These are phyloP conservation scores for Apostichopus californicus DNA, from an alignment of 35 echinoderm and acorn worm genomes.

Conservation along the genomic window DNA sequence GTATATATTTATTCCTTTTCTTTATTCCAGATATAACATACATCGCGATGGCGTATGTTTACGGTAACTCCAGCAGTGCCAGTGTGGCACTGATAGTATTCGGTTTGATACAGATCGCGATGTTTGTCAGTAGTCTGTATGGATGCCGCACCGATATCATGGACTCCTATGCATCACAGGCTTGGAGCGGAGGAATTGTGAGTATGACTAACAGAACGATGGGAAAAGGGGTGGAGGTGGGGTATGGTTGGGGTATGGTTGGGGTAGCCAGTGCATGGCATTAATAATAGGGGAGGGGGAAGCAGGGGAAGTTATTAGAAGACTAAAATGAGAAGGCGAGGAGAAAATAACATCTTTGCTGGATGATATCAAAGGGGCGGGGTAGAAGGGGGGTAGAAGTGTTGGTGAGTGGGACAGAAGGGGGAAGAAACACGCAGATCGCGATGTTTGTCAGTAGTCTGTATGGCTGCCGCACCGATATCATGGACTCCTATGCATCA, in stretches of 20 bases:
- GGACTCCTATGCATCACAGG: slow-evolving; percentile 59
- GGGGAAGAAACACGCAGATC: no score
- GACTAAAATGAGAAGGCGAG: no score
- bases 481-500: slow-evolving; percentile 45
- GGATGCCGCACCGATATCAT: slow-evolving; percentile 61
- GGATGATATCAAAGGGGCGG: no score
- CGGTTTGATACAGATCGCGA: slow-evolving; percentile 63
- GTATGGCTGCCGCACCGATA: slow-evolving; percentile 69
- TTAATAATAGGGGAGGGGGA: no score
- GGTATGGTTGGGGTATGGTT: no score
- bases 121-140: slow-evolving; percentile 79
- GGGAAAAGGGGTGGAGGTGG: neutral
- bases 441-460: slow-evolving; percentile 71
- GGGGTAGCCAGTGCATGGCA: no score
- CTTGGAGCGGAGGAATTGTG: slow-evolving; percentile 84
- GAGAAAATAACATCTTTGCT: no score
- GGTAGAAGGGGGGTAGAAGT: no score
- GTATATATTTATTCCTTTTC: no score
- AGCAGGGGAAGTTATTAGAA: no score
- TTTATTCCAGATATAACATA: neutral
- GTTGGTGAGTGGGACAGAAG: no score
- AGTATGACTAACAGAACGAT: slow-evolving; percentile 11
- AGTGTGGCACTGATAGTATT: slow-evolving; percentile 64
- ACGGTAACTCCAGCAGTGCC: slow-evolving; percentile 72
- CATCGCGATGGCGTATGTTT: slow-evolving; percentile 77